phyloP scores from a whole-genome alignment of 1,140 invertebrate genomes.

The Tenebrio molitor region DNA sequence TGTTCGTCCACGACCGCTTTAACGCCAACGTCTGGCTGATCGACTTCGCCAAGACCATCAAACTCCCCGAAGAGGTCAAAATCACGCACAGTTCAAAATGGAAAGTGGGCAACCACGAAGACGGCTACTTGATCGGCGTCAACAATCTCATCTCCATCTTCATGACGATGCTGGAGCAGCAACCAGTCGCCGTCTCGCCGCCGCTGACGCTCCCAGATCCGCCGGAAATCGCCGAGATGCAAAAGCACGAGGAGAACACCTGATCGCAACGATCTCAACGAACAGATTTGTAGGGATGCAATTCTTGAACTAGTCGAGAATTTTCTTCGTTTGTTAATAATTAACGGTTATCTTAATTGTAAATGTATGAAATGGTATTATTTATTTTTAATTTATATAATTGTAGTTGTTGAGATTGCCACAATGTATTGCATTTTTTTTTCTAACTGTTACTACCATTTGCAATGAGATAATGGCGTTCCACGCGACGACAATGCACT shows the following conservation, averaged over 20 bases:
- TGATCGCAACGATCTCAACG: constrained; percentile 19
- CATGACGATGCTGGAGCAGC: constrained; percentile 69
- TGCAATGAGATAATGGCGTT: constrained; percentile 26
- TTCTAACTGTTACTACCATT: constrained; percentile 12
- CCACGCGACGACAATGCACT: constrained; percentile 5
- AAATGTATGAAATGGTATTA: constrained; percentile 39
- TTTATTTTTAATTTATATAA: constrained; percentile 43
- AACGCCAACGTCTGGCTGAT: constrained; percentile 96
- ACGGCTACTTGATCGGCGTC: constrained; percentile 95
- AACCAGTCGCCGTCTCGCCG: constrained; percentile 61
- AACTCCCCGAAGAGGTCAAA: constrained; percentile 79
- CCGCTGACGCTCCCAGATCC: constrained; percentile 58
- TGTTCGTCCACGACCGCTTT: constrained; percentile 94
- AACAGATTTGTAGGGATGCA: not conserved
- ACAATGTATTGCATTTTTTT: constrained; percentile 28
- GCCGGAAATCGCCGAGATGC: constrained; percentile 42
- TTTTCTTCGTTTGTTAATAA: constrained; percentile 39
- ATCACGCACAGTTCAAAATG: constrained; percentile 89
- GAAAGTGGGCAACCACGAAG: constrained; percentile 98
- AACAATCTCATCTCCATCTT: constrained; percentile 95
- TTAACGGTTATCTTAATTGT: constrained; percentile 39
- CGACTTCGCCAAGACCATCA: constrained; percentile 97
- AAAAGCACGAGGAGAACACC: constrained; percentile 19
- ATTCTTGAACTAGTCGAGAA: constrained; percentile 39
- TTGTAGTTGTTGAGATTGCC: constrained; percentile 23